Conservation (phyloP, 2,113 vertebrate genomes). For the Caracal caracal region DNA sequence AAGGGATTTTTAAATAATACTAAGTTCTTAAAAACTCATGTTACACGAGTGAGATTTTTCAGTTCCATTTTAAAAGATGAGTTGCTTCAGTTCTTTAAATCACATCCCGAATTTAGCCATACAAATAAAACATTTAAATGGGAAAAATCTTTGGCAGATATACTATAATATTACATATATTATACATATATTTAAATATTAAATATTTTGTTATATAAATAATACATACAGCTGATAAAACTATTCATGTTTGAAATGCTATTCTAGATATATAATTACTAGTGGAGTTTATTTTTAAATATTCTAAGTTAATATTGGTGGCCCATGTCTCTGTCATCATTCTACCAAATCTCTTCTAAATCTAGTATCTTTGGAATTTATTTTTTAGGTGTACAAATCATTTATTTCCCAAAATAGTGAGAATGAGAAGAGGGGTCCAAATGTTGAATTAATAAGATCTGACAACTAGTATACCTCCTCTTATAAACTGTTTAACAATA, state of each 20-base stretch:
- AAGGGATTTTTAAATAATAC: constrained; percentile 37
- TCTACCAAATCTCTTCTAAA: neutral
- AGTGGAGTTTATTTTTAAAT: neutral
- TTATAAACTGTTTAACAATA: neutral
- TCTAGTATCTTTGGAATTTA: constrained; percentile 16
- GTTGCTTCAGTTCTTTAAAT: constrained; percentile 32
- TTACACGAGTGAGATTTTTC: constrained; percentile 29
- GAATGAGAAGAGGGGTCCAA: neutral
- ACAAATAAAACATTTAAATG: constrained; percentile 25
- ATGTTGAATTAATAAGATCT: neutral
- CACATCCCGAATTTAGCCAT: constrained; percentile 10
- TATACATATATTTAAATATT: neutral
- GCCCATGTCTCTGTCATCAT: neutral
- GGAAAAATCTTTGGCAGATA: neutral
- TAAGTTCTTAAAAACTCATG: constrained; percentile 13
- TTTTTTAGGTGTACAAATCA: constrained; percentile 3
- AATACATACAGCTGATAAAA: neutral
- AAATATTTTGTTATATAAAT: neutral
- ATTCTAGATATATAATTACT: neutral
- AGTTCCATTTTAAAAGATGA: neutral
- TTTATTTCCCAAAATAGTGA: neutral
- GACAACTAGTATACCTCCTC: neutral
- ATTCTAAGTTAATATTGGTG: constrained; percentile 14
- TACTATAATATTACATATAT: neutral
- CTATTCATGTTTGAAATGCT: neutral